Evolutionary conservation across 2,888 invertebrate genomes (phyloP), one percentile per base, ranked within the genome.

Genomic region (Callosobruchus maculatus): DNA sequence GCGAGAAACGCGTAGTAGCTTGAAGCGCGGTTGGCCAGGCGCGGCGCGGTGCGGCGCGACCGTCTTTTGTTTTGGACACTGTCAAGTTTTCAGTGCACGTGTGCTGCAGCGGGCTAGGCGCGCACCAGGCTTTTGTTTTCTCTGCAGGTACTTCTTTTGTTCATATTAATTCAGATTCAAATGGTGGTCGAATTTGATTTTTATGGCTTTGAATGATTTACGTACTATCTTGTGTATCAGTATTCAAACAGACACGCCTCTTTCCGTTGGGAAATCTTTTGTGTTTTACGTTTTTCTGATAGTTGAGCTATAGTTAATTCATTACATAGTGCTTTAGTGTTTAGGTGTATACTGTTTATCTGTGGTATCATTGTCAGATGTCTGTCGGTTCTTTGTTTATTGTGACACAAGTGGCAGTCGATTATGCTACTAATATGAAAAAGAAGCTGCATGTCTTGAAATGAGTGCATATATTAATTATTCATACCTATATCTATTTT

Each of bases 241-340:
- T 73, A 73, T 76, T 74, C 71, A 70, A 73, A 72, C 70, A 74
- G 74, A 74, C 77, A 76, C 77, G 74, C 77, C 76, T 77, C 75
- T 77, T 77, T 75, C 77, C 75, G 77, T 75, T 74, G 73, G 31
- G 72, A 73, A 71, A 74, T 72, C 74, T 73, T 77, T 76, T 73
- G 73, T 74, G 71, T 75, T 72, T 77, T 77, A 74, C 75, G 73
- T 72, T 75, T 74, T 74, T 75, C 22, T 72, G 49, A 71, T 49
- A 67, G 70, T 73, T 68, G 71, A 74, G 73, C 74, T 74, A 73
- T 70, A 71, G 74, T 69, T 71, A 71, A 30, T 49, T 3, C 4
- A 7, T 13, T 4, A 7, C 26, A 26, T 26, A 4, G 26, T 26
- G 26, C 26, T 26, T 26, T 26, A 26, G 2, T n/a, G n/a, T n/a